Conservation (phyloP, 2,113 vertebrate species). For the Cygnus buccinator region DNA sequence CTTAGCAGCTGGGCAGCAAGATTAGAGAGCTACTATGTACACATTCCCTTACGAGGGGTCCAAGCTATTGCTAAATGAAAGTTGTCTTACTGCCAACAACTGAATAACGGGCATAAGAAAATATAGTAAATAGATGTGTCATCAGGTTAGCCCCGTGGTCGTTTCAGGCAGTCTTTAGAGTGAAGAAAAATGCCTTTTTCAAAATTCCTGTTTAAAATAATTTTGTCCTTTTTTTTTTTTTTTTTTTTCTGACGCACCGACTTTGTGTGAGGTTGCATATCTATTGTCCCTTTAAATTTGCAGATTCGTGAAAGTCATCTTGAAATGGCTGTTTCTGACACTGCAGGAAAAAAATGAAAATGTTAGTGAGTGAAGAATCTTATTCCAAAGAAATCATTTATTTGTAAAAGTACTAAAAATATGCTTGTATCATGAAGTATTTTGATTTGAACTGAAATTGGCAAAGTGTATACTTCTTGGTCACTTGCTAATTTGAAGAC, state of each 20-base stretch:
- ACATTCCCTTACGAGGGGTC: constrained; percentile 55
- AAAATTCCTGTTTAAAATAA: neutral
- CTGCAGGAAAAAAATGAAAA: neutral
- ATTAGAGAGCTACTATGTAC: constrained; percentile 68
- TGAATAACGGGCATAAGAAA: constrained; percentile 52
- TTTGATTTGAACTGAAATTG: constrained; percentile 65
- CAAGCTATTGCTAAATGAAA: constrained; percentile 65
- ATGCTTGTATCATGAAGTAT: constrained; percentile 51
- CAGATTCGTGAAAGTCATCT: neutral
- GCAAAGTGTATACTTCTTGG: constrained; percentile 33
- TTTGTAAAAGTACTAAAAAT: constrained; percentile 65
- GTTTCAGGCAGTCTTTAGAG: neutral
- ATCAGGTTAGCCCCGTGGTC: constrained; percentile 51
- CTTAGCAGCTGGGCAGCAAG: constrained; percentile 68
- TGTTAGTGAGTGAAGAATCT: constrained; percentile 18
- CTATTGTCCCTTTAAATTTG: constrained; percentile 16
- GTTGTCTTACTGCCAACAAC: constrained; percentile 34
- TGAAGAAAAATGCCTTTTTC: neutral
- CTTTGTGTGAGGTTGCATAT: neutral
- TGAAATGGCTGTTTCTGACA: constrained; percentile 46
- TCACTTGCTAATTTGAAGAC: constrained; percentile 69
- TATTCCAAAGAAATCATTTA: constrained; percentile 46
- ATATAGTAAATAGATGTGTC: constrained; percentile 62
- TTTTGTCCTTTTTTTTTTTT: neutral
- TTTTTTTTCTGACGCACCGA: neutral